Percentiles rank a stretch among this genome's conserved stretches.
phyloP scores from a whole-genome alignment of 2,797 vertebrate species.

The Coracias cyanogaster region DNA sequence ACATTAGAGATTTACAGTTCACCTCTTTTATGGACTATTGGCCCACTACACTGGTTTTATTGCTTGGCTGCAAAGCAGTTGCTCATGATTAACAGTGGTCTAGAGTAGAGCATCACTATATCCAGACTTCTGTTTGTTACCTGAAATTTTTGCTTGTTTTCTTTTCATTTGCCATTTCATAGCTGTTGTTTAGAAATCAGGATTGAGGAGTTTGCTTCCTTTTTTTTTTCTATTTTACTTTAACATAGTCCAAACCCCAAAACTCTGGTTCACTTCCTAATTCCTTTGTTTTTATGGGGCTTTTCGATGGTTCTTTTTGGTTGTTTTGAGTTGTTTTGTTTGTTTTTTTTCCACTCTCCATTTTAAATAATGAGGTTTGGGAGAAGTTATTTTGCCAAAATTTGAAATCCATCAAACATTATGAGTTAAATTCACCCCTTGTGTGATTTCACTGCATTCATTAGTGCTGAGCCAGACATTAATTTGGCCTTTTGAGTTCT shows the following conservation, averaged over 20 bases:
- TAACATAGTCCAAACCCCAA: not conserved
- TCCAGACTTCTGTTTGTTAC: not conserved
- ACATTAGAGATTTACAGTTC: not conserved
- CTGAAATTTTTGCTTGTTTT: not conserved
- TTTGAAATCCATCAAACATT: not conserved
- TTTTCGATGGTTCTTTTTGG: fast-evolving
- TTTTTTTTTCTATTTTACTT: not conserved
- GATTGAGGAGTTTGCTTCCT: not conserved
- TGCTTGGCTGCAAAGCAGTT: not conserved
- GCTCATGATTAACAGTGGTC: not conserved
- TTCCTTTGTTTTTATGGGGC: not conserved
- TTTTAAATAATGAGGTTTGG: not conserved
- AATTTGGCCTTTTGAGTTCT: not conserved
- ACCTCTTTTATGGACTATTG: not conserved
- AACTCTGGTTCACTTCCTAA: not conserved
- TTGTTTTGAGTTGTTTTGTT: not conserved
- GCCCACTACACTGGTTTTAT: not conserved
- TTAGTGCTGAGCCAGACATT: not conserved
- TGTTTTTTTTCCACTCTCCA: not conserved
- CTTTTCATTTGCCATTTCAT: not conserved
- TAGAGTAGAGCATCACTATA: not conserved
- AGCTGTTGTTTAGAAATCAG: not conserved
- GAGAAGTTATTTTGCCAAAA: not conserved
- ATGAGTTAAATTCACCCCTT: not conserved
- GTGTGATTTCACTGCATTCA: not conserved